A percentile compares a stretch with the other conserved stretches of the same genome.
phyloP scores from a whole-genome alignment of 2,888 invertebrate species.

The Acanthacorydalis orientalis region DNA sequence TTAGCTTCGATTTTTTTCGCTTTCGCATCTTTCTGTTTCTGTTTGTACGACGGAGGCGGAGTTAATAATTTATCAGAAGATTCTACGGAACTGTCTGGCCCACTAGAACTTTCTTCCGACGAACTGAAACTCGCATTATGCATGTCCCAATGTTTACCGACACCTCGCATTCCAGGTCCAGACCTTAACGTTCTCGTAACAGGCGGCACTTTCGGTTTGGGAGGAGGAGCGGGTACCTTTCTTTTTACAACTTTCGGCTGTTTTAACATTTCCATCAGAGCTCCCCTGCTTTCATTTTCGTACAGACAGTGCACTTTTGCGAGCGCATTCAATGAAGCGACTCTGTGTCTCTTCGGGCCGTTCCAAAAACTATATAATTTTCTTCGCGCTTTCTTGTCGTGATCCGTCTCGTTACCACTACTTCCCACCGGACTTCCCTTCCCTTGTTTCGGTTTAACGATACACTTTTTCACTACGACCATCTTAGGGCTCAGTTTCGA shows the following conservation, averaged over 20 bases:
- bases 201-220: not conserved
- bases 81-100: slow-evolving; percentile 18
- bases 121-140: slow-evolving; percentile 45
- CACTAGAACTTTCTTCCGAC: slow-evolving; percentile 16
- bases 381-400: slow-evolving; percentile 26
- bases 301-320: slow-evolving; percentile 84
- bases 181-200: slow-evolving; percentile 43
- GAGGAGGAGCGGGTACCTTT: slow-evolving; percentile 26
- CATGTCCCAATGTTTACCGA: slow-evolving; percentile 74
- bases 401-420: slow-evolving; percentile 1
- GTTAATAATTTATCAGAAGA: slow-evolving; percentile 15
- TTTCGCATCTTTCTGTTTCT: slow-evolving; percentile 23
- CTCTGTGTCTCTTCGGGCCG: slow-evolving; percentile 67
- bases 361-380: slow-evolving; percentile 53
- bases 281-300: slow-evolving; percentile 69
- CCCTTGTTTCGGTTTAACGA: slow-evolving; percentile 7
- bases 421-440: not conserved
- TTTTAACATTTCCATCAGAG: slow-evolving; percentile 36
- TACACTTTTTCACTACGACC: slow-evolving; percentile 9
- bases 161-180: slow-evolving; percentile 49
- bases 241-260: slow-evolving; percentile 32
- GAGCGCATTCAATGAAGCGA: slow-evolving; percentile 75
- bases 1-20: slow-evolving; percentile 27
- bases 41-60: slow-evolving; percentile 17
- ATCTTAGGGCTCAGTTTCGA: slow-evolving; percentile 6